Evolutionary conservation across 2,113 vertebrate genomes (phyloP).

Genomic region (Cisticola juncidis): DNA sequence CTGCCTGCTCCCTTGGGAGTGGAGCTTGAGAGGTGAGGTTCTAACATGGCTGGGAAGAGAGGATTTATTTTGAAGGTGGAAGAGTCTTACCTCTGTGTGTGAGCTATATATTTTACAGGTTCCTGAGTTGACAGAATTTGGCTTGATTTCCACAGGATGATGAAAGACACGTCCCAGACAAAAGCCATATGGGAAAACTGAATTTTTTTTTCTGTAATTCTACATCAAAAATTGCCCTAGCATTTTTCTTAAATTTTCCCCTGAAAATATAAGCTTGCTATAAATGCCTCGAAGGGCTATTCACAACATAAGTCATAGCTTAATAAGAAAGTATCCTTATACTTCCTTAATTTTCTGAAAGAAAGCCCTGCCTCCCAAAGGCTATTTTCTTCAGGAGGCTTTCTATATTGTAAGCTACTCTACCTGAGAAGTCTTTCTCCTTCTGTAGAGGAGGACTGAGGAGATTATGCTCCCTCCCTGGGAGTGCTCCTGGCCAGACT

Average conservation of each 20-base stretch:
- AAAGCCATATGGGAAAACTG: background rate
- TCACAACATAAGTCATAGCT: background rate
- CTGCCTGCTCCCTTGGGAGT: background rate
- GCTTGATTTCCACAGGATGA: background rate
- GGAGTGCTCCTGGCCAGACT: background rate
- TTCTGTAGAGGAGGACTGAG: background rate
- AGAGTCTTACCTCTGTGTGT: background rate
- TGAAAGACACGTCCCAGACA: background rate
- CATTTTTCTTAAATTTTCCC: background rate
- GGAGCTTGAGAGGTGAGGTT: background rate
- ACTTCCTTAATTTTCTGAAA: background rate
- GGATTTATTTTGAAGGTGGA: background rate
- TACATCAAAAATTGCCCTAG: background rate
- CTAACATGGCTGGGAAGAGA: background rate
- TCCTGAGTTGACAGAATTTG: background rate
- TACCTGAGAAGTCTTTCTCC: background rate
- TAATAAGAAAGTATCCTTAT: background rate
- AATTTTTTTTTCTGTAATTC: background rate
- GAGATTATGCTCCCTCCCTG: background rate
- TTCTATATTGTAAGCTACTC: background rate
- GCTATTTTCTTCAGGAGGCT: background rate
- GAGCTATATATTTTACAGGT: background rate
- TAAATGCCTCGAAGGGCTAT: background rate
- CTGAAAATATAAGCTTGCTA: background rate
- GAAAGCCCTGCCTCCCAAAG: background rate